Base-by-base conservation (phyloP, 2,888 invertebrate genomes). In the Eupithecia insigniata region DNA sequence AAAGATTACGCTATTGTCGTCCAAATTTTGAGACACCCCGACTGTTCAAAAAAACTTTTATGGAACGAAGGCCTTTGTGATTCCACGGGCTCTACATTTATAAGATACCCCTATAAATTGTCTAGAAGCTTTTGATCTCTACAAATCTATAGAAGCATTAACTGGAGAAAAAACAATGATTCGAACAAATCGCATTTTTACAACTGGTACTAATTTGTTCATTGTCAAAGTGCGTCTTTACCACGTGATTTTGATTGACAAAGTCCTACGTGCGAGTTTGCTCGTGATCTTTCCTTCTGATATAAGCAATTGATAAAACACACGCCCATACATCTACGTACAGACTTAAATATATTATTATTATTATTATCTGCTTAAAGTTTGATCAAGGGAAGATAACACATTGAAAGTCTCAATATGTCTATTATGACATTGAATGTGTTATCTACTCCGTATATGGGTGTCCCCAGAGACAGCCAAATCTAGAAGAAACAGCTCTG, bases 251-350 rank as follows among this genome's bases (percentile, higher is more conserved):
- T 39, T 26, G 14, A 26, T 36, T 22, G 34, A 22, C 14, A 12
- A 64, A 36, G 43, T 51, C 16, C 65, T 69, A 67, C 65, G 72
- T 72, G 66, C 68, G 30, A 7, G 46, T 51, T 60, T 28, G 36
- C 66, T 46, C 60, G 68, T 12, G 8, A 51, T 69, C 10, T 61
- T 68, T 66, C 64, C 34, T 61, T 74, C 39, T 46, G 51, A 72
- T 66, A 66, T 14, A 32, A 34, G 32, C 58, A 72, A 68, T 36
- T 65, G 67, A 32, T 55, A 14, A 26, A 55, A 26, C 14, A 3
- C 22, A 22, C 51, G 22, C 22, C 8, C 2, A 51, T 51, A 55
- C 26, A 55, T 12, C 26, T 14, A 55, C 12, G 26, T 26, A 18
- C 51, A 12, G 55, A 55, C 12, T 26, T 12, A 5, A 12, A 43